Conservation (phyloP, 2,113 vertebrate species). For the Myrmecophaga tridactyla region DNA sequence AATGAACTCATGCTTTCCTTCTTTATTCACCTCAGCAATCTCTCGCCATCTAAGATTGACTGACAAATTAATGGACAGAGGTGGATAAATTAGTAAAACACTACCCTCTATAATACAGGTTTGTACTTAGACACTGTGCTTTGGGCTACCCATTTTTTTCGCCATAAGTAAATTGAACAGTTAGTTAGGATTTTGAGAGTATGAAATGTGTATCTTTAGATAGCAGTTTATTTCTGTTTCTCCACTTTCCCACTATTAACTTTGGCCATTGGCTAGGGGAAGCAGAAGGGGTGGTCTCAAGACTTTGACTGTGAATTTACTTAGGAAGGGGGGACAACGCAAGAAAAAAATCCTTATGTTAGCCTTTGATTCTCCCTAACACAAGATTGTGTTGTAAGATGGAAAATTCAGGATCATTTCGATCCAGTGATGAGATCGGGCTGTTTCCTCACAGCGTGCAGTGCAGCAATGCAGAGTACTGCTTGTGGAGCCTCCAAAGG, state of each 20-base stretch:
- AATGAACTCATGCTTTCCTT: accelerated
- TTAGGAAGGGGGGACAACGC: not conserved
- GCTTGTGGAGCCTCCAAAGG: accelerated
- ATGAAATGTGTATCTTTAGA: accelerated
- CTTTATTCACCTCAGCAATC: not conserved
- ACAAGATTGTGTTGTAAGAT: accelerated
- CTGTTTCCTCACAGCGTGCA: accelerated
- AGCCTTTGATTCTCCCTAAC: not conserved
- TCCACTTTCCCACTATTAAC: accelerated
- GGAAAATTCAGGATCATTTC: accelerated
- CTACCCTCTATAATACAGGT: not conserved
- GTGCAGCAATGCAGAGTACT: accelerated
- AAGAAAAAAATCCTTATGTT: not conserved
- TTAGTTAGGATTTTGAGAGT: not conserved
- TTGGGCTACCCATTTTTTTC: accelerated
- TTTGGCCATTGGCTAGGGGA: accelerated
- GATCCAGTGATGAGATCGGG: accelerated
- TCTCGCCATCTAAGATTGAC: not conserved
- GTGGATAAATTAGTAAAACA: not conserved
- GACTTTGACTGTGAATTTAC: not conserved
- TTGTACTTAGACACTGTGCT: accelerated
- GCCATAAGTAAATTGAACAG: accelerated
- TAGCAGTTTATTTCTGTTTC: accelerated
- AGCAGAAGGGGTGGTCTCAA: accelerated
- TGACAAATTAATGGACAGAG: not conserved